A percentile compares a stretch with the other conserved stretches of the same genome.
phyloP scores from a whole-genome alignment of 1,140 invertebrate genomes.

The Tetramorium alpestre region DNA sequence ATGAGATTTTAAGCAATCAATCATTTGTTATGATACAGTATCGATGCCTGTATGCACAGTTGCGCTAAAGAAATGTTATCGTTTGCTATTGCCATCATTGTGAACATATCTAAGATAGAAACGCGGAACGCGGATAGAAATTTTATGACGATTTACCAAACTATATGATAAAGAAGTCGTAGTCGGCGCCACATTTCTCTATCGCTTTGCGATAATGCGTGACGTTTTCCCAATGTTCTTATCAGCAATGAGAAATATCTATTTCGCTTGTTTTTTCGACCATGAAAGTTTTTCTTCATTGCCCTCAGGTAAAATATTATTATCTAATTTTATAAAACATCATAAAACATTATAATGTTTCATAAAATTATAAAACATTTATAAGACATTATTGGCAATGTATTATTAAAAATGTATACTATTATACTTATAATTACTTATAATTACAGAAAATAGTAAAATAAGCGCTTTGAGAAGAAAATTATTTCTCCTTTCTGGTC shows the following conservation, averaged over 20 bases:
- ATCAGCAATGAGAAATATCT: neutral
- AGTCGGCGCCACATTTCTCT: conserved; percentile 49
- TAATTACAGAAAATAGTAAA: neutral
- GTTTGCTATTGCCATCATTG: neutral
- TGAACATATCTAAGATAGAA: no score
- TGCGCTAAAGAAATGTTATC: neutral
- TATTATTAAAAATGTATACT: no score
- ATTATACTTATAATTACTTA: neutral
- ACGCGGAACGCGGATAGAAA: conserved; percentile 4
- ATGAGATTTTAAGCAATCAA: neutral
- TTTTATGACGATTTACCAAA: conserved; percentile 37
- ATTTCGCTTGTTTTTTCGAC: no score
- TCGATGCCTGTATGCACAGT: neutral
- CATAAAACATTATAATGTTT: no score
- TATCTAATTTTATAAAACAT: no score
- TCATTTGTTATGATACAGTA: neutral
- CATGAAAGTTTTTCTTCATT: neutral
- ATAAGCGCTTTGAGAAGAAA: neutral
- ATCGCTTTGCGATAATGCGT: conserved; percentile 63
- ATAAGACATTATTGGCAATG: no score
- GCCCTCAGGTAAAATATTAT: neutral
- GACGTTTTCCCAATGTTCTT: conserved; percentile 39
- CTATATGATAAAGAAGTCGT: conserved; percentile 50
- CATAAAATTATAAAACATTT: no score
- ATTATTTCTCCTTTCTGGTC: neutral